Conservation (phyloP, 2,113 vertebrate genomes). For the Ceyx cyanopectus region DNA sequence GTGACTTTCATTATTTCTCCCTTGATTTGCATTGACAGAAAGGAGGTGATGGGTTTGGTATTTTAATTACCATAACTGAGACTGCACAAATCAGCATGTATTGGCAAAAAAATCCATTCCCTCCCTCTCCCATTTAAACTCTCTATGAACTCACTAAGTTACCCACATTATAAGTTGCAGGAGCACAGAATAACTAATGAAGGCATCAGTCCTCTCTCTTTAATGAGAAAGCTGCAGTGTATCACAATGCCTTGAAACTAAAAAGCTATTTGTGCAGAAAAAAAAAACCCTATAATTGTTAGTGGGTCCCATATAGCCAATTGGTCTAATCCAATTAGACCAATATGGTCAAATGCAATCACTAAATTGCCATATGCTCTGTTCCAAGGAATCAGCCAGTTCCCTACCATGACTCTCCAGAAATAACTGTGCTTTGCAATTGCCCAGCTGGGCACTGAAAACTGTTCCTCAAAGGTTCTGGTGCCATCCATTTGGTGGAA, state of each 20-base stretch:
- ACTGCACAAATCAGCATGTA: neutral
- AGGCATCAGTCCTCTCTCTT: neutral
- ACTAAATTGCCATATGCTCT: slow-evolving; percentile 58
- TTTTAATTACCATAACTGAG: neutral
- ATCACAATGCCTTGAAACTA: neutral
- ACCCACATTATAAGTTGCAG: neutral
- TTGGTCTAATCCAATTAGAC: neutral
- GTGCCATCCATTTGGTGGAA: neutral
- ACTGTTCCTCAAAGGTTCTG: neutral
- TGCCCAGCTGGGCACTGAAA: slow-evolving; percentile 46
- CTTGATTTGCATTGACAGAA: neutral
- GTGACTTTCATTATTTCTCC: neutral
- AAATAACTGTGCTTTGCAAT: slow-evolving; percentile 46
- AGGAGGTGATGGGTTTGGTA: neutral
- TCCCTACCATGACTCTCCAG: slow-evolving; percentile 37
- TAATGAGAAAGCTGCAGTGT: neutral
- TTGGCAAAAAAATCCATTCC: neutral
- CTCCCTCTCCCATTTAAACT: neutral
- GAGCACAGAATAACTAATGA: neutral
- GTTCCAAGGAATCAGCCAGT: slow-evolving; percentile 39
- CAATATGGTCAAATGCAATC: neutral
- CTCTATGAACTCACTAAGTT: neutral
- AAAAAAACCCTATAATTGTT: neutral
- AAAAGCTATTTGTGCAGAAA: neutral
- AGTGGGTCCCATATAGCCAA: neutral